A percentile compares a stretch with the other conserved stretches of the same genome.
These are phyloP conservation scores for Phalera bucephala DNA, from an alignment of 2,888 invertebrate species.

Conservation along the genomic window DNA sequence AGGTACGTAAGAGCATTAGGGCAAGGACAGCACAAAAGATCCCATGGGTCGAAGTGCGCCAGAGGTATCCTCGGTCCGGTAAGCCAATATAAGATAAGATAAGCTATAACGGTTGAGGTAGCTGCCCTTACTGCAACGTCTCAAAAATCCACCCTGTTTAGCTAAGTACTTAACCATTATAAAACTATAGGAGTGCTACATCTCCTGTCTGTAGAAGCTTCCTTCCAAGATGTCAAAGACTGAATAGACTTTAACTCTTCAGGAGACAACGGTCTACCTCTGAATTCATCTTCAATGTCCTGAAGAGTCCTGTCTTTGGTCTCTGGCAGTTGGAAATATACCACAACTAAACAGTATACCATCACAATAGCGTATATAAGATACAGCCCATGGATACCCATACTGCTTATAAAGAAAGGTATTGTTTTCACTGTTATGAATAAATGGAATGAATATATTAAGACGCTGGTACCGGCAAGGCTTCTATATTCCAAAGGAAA, in stretches of 20 bases:
- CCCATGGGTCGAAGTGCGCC: too few relatives aligned
- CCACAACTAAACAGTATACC: constrained; percentile 48
- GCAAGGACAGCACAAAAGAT: too few relatives aligned
- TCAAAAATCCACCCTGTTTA: too few relatives aligned
- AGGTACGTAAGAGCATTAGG: too few relatives aligned
- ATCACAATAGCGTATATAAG: constrained; percentile 48
- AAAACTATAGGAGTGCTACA: constrained; percentile 25
- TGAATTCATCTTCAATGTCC: constrained; percentile 68
- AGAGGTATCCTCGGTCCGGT: too few relatives aligned
- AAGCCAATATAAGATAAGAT: too few relatives aligned
- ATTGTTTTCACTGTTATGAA: constrained; percentile 62
- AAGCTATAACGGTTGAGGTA: too few relatives aligned
- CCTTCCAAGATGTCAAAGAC: constrained; percentile 28
- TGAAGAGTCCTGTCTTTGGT: constrained; percentile 67
- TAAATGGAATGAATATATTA: constrained; percentile 53
- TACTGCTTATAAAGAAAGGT: constrained; percentile 43
- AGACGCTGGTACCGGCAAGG: constrained; percentile 71
- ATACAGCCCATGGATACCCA: constrained; percentile 56
- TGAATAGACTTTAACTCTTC: constrained; percentile 31
- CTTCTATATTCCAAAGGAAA: constrained; percentile 84
- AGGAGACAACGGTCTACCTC: constrained; percentile 42
- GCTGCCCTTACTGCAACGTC: too few relatives aligned
- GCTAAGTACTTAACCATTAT: too few relatives aligned
- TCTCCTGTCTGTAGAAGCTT: constrained; percentile 18
- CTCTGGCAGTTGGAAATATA: constrained; percentile 56